Base-by-base conservation (phyloP, 2,797 vertebrate genomes). In the Enteromius radiatus region DNA sequence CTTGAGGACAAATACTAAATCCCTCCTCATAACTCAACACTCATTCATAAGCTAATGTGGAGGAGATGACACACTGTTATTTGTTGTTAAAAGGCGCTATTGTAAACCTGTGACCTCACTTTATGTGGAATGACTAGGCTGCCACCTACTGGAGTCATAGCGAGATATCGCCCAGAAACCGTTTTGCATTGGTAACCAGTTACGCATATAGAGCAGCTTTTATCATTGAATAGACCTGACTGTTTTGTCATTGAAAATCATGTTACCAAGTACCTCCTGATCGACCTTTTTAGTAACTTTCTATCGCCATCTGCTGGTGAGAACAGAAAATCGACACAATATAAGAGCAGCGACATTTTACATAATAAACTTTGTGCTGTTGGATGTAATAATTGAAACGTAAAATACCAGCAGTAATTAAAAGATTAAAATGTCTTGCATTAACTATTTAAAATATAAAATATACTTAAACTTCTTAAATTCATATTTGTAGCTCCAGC, bases 21-120 rank as follows among this genome's bases (percentile, higher is more conserved):
- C 81, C 73, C 31, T 56, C 15, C 56, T 71, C 52, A 78, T 77
- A 79, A 80, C 78, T 88, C 85, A 84, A 86, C 85, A 78, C 85
- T 21, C 19, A 84, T 78, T 88, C 83, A 85, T 88, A 76, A 85
- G 12, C 28, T 78, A 45, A 69, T 63, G 2, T 70, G 67, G 45
- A 68, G 33, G 73, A 86, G 61, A n/a, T 78, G 56, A 71, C 59
- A 54, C 63, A 43, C 43, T 76, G 7, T 47, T 45, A 36, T 45
- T 59, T 43, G 78, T 65, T 76, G 36, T 43, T 23, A 65, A 59
- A 80, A 81, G 67, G 56, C 71, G 4, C 71, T 23, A 11, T 31
- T 17, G 52, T 26, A 76, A 23, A 61, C 28, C 14, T 33, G 31
- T 59, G 73, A 54, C 59, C 19, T 82, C 26, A 4, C 15, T 64